Base-by-base conservation (phyloP, 2,888 invertebrate species). In the Perithous albicinctus region DNA sequence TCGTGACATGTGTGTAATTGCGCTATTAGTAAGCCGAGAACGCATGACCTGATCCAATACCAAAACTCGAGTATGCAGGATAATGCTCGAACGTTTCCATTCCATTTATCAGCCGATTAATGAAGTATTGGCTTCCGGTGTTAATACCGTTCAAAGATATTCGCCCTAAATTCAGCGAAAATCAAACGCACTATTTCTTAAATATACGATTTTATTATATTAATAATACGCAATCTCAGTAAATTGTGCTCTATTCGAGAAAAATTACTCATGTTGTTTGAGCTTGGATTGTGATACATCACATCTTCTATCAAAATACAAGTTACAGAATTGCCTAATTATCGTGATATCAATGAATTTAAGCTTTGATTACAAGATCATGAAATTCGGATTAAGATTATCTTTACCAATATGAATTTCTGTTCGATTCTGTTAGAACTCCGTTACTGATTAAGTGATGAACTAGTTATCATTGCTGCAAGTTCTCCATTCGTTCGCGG, bases 1-100 rank as follows among this genome's bases (percentile, higher is more conserved):
- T 79, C 84, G 77, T 85, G 84, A 86, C 82, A 84, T 67, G 86
- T 79, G 84, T 76, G 86, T 78, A 75, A 87, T 86, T 85, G 85
- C 85, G 82, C 86, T 85, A 84, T 88, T 88, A 86, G 84, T 85
- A 80, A 85, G 75, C 79, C 54, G 63, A 59, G 70, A 78, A 82
- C 59, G 72, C 56, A 69, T 41, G 56, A 35, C 35, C 61, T 15
- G 48, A 61, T 48, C 59, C 29, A 59, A 69, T 29, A 23, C 51
- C 12, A 51, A 51, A 51, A 48, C 48, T 18, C 59, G 46, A 51
- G 56, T 35, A 32, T 46, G 12, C 20, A 12, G 26, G 18, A 48
- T 48, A 56, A 56, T 43, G 29, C 32, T 20, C 59, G 63, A 38
- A 26, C 51, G 32, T 18, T 48, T 69, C 67, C 46, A 75, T 59